phyloP scores from a whole-genome alignment of 2,888 invertebrate species.

The Lutraria lutraria region DNA sequence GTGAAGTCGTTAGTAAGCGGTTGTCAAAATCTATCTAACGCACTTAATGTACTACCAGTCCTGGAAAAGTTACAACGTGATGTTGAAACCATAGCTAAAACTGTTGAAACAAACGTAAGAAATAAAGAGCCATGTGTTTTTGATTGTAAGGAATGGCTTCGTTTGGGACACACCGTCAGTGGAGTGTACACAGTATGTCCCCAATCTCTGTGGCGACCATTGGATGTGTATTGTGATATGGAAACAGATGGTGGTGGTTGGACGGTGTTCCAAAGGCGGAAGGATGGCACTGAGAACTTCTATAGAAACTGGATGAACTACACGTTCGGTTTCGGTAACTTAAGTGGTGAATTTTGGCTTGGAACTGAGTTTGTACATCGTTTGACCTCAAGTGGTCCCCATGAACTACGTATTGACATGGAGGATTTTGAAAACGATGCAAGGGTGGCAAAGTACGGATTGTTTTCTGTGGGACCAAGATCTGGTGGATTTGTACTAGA shows the following conservation, averaged over 20 bases:
- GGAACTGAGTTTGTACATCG: conserved; percentile 49
- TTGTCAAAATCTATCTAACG: neutral
- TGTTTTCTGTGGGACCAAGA: conserved; percentile 30
- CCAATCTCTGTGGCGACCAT: conserved; percentile 29
- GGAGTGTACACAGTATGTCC: conserved; percentile 62
- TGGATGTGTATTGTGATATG: conserved; percentile 66
- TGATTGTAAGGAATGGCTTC: conserved; percentile 56
- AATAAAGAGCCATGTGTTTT: neutral
- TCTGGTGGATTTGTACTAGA: conserved; percentile 22
- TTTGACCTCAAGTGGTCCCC: conserved; percentile 16
- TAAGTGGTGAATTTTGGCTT: conserved; percentile 51
- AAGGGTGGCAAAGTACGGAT: conserved; percentile 43
- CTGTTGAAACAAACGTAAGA: neutral
- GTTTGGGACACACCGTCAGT: conserved; percentile 44
- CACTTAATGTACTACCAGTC: neutral
- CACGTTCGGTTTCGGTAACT: conserved; percentile 56
- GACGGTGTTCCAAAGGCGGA: conserved; percentile 66
- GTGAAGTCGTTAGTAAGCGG: neutral
- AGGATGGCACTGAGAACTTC: conserved; percentile 55
- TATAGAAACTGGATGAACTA: conserved; percentile 56
- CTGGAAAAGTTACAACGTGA: neutral
- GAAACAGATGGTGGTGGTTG: conserved; percentile 68
- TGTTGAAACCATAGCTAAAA: neutral
- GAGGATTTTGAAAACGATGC: conserved; percentile 45
- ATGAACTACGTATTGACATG: conserved; percentile 50